Evolutionary conservation across 1,140 invertebrate species (phyloP), one percentile per base, ranked within the genome.

Genomic region (Drosophila eugracilis): DNA sequence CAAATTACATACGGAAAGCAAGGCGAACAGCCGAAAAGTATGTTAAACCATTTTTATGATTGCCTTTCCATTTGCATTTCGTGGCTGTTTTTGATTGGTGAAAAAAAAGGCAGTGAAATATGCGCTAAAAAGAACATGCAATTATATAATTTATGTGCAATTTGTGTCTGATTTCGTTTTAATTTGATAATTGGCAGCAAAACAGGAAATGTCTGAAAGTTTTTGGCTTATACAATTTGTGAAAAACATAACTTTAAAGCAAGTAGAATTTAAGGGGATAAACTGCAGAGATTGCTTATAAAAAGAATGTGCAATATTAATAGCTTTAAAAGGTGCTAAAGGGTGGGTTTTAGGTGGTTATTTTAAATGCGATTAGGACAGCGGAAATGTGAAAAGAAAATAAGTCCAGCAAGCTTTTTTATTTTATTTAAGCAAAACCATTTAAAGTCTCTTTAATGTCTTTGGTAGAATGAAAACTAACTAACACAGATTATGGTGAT

Each of bases 101-200:
- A n/a, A 65, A 66, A n/a, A n/a, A n/a, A n/a, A n/a, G n/a, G n/a
- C n/a, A n/a, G n/a, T n/a, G n/a, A n/a, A n/a, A n/a, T n/a, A n/a
- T 14, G 21, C 19, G 22, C 39, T 10, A 19, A 37, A 26, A 52
- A 52, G 26, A 21, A 34, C 24, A 47, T 41, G 17, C n/a, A 71
- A 71, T 71, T 70, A 37, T 65, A 60, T 53, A 60, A 71, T 72
- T 72, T 62, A 52, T 67, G 60, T 28, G 60, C 24, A 55, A 73
- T 63, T 55, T 74, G 57, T 39, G 36, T 12, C 24, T 26, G 47
- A 53, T 67, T 67, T 15, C 24, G 5, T 24, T 62, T 41, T 62
- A 47, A 72, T 72, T 62, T 72, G 12, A 28, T 53, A 53, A 73
- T 42, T 72, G 26, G 24, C 48, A 44, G 30, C 3, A 34, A 32